A percentile compares a stretch with the other conserved stretches of the same genome.
These are phyloP conservation scores for Marcusenius ussheri DNA, from an alignment of 2,113 vertebrate species.

Conservation along the genomic window DNA sequence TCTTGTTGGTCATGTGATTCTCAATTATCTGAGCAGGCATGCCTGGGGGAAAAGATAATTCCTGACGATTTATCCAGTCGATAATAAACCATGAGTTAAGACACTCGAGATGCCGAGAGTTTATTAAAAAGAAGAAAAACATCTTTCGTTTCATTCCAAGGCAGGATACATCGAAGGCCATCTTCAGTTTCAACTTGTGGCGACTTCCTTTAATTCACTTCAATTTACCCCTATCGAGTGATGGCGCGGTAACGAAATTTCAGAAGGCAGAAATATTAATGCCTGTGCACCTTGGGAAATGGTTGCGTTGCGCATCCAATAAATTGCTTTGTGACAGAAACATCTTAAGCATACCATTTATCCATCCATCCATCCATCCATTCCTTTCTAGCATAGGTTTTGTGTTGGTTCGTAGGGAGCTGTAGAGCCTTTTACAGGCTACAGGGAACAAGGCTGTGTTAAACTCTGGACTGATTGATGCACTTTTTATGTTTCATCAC, in stretches of 20 bases:
- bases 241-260: not conserved
- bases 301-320: not conserved
- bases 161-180: constrained; percentile 9
- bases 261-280: constrained; percentile 10
- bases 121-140: constrained; percentile 30
- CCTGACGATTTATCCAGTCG: constrained; percentile 23
- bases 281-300: not conserved
- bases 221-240: not conserved
- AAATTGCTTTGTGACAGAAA: not conserved
- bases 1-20: not conserved
- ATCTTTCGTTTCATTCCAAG: constrained; percentile 27
- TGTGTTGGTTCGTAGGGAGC: not conserved
- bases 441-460: not conserved
- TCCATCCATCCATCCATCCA: not conserved
- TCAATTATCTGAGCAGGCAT: constrained; percentile 21
- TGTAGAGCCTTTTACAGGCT: not conserved
- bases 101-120: constrained; percentile 7
- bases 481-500: not conserved
- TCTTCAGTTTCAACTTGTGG: not conserved
- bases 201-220: not conserved
- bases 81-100: constrained; percentile 16
- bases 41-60: constrained; percentile 18
- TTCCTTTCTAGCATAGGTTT: not conserved
- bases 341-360: not conserved
- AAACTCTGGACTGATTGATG: not conserved